Conservation (phyloP, 2,113 vertebrate species). For the Tragelaphus buxtoni region DNA sequence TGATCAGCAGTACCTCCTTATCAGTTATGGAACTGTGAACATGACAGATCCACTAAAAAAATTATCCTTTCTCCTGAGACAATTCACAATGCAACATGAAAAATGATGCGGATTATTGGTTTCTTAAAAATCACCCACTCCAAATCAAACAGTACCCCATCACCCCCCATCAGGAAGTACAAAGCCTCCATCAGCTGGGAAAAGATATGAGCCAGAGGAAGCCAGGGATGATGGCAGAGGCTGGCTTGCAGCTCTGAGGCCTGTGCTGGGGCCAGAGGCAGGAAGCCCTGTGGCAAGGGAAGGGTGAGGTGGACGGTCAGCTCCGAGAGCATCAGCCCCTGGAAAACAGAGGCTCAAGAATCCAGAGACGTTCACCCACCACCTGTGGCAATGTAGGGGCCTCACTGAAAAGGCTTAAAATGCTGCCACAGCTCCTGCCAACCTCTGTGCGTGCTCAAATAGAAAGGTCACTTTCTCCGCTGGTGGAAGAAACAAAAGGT, state of each 20-base stretch:
- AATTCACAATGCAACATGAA: not conserved
- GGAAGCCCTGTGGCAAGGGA: not conserved
- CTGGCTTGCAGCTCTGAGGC: not conserved
- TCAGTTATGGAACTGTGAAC: slow-evolving; percentile 1
- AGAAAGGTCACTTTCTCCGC: not conserved
- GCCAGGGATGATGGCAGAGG: not conserved
- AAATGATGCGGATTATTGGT: not conserved
- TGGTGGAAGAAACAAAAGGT: not conserved
- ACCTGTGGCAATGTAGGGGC: no score
- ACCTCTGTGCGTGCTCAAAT: not conserved
- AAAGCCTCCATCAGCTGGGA: not conserved
- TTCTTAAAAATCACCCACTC: not conserved
- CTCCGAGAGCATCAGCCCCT: not conserved
- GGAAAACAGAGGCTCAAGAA: not conserved
- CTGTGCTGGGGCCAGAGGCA: not conserved
- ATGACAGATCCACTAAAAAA: slow-evolving; percentile 24
- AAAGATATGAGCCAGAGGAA: not conserved
- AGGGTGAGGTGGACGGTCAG: not conserved
- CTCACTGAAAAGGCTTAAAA: not conserved
- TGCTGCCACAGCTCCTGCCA: not conserved
- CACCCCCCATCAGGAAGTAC: not conserved
- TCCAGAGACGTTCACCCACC: not conserved
- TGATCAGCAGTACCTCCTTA: not conserved
- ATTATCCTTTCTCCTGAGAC: slow-evolving; percentile 50
- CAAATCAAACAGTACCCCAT: not conserved